phyloP scores from a whole-genome alignment of 2,888 invertebrate genomes.

The Caenorhabditis sp. region DNA sequence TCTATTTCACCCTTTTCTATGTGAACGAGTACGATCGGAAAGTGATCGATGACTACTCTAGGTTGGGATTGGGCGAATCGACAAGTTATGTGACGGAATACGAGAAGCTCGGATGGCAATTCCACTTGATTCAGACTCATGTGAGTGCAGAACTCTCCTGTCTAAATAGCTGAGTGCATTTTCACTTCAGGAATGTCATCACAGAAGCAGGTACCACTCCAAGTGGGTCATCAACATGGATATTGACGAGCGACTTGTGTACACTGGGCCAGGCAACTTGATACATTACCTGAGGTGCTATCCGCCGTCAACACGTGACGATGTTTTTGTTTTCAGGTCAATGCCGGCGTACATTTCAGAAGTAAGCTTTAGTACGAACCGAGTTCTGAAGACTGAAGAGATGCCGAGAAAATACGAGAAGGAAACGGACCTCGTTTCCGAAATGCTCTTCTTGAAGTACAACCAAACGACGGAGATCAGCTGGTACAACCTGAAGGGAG shows the following conservation, averaged over 20 bases:
- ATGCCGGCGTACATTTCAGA: slow-evolving; percentile 13
- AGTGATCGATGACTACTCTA: slow-evolving; percentile 22
- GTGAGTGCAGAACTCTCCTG: neutral
- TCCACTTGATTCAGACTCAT: slow-evolving; percentile 36
- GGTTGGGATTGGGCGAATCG: slow-evolving; percentile 24
- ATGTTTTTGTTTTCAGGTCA: slow-evolving; percentile 6
- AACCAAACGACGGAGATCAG: slow-evolving; percentile 28
- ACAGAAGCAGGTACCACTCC: slow-evolving; percentile 26
- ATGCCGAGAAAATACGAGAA: neutral
- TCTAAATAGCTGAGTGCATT: neutral
- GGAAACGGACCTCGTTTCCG: neutral
- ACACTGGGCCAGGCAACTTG: neutral
- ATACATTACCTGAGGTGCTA: neutral
- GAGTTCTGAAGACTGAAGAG: slow-evolving; percentile 16
- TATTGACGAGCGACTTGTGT: slow-evolving; percentile 30
- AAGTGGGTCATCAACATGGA: slow-evolving; percentile 40
- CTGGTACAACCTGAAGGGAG: slow-evolving; percentile 39
- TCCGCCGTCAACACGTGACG: neutral
- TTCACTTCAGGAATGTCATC: slow-evolving; percentile 29
- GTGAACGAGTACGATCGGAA: slow-evolving; percentile 14
- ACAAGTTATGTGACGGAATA: slow-evolving; percentile 37
- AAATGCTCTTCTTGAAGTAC: slow-evolving; percentile 24
- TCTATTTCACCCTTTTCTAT: slow-evolving; percentile 36
- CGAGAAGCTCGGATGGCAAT: slow-evolving; percentile 16
- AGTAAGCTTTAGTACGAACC: slow-evolving; percentile 24